Base-by-base conservation (phyloP, 2,888 invertebrate genomes). In the Polymixis flavicincta region DNA sequence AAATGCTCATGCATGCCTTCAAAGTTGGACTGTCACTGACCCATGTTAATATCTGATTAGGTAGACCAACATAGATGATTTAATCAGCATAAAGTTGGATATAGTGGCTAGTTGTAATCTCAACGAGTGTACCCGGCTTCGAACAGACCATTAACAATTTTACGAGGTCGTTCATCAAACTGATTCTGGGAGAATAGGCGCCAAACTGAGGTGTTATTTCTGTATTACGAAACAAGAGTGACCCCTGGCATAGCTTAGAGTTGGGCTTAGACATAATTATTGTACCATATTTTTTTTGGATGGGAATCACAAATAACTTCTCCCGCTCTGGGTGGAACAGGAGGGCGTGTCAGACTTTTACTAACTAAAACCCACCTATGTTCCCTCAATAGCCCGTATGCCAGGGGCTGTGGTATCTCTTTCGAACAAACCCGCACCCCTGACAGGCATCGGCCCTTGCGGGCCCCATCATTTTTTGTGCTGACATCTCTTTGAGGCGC, bases 131-230 rank as follows among this genome's bases (percentile, higher is more conserved):
- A 77, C 82, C 80, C 68, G 85, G 80, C 87, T 88, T 88, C 87
- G 84, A 91, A 91, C 86, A 86, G 87, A 77, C 88, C 88, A 91
- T 92, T 92, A 89, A 86, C 74, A 85, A 84, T 89, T 93, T 93
- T 92, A 93, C 87, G 91, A 83, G 81, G 85, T 76, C 74, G 85
- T 85, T 86, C 89, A 87, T 88, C 90, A 89, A 89, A 84, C 87
- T 82, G 87, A 88, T 85, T 84, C 81, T 80, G 78, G 82, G 75
- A 57, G 68, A 69, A 82, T 80, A 61, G 84, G 83, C 83, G 87
- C 82, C 78, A 81, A 78, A 68, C 71, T 22, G 55, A 66, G 70
- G 61, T 80, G 66, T 70, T 59, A 73, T 73, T 79, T 84, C 25
- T 59, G 67, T 55, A 22, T 37, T 52, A 54, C 14, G 63, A 45